phyloP scores from a whole-genome alignment of 2,797 vertebrate genomes.

The Trachurus trachurus region DNA sequence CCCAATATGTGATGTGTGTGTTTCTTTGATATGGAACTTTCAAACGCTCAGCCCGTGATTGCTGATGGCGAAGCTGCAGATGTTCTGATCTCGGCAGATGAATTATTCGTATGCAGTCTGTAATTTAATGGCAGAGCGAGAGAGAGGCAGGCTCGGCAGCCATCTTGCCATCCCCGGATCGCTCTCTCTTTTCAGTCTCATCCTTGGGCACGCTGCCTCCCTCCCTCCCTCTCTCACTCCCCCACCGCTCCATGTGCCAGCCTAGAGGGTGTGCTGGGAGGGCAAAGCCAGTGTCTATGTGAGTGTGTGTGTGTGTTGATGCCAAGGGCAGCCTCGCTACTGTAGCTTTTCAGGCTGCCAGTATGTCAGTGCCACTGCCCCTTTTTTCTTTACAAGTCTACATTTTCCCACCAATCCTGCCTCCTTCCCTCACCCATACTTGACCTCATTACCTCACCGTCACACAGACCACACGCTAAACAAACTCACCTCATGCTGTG shows the following conservation, averaged over 20 bases:
- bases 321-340: conserved; percentile 63
- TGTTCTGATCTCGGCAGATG: conserved; percentile 56
- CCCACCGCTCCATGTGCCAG: conserved; percentile 78
- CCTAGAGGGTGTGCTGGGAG: conserved; percentile 79
- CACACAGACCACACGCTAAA: conserved; percentile 56
- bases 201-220: conserved; percentile 70
- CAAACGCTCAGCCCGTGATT: conserved; percentile 23
- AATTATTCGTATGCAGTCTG: conserved; percentile 41
- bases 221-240: conserved; percentile 69
- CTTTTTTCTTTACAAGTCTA: conserved; percentile 57
- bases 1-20: conserved; percentile 9
- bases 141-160: conserved; percentile 58
- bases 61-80: conserved; percentile 44
- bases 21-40: conserved; percentile 45
- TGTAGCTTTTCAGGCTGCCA: conserved; percentile 69
- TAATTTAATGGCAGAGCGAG: conserved; percentile 24
- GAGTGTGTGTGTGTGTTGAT: conserved; percentile 41
- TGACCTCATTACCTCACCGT: conserved; percentile 59
- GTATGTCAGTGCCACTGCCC: conserved; percentile 70
- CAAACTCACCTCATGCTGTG: conserved; percentile 33
- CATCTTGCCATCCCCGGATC: conserved; percentile 70
- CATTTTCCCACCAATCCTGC: conserved; percentile 24
- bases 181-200: conserved; percentile 69
- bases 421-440: conserved; percentile 34
- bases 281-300: conserved; percentile 53